Evolutionary conservation across 1,140 invertebrate species (phyloP), one percentile per base, ranked within the genome.

Genomic region (Apis dorsata): DNA sequence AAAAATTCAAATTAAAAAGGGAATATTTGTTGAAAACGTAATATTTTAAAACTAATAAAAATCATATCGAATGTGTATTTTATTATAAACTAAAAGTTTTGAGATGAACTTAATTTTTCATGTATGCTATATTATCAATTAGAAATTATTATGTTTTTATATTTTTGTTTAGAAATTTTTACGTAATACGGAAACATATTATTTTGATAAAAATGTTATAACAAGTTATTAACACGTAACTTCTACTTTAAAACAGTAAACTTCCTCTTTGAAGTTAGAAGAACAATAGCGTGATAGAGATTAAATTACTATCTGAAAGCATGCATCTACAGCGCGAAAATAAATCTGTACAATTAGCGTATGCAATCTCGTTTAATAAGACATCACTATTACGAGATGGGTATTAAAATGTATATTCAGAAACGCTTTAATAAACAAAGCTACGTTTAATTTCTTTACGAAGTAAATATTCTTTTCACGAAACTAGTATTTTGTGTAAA

Each of bases 291-390:
- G 44, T n/a, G 65, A 76, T 77, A 81, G 49, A 69, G 73, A 68
- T 77, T 68, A 77, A 82, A 77, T 82, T 82, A 77, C 73, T 55
- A 17, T 49, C 73, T 59, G 57, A 49, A 44, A 53, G 44, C 80
- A 62, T 60, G 28, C 34, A 82, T 82, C 44, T 49, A 77, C 57
- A 24, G 55, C 57, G 60, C 2, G 80, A 77, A 82, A 77, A 82
- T 82, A 77, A 82, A 82, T 82, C 65, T 77, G 57, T 60, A 69
- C 80, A 82, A 82, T 82, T 82, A 82, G 57, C 57, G 65, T 55
- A 17, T 44, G 53, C 19, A 82, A 24, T 77, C 17, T 59, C 80
- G 0, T 19, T 55, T 76, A 81, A 75, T 62, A 75, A 74, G 57
- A 51, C 60, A 7, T 63, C 12, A 24, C 60, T 15, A 24, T 63